Base-by-base conservation (phyloP, 2,888 invertebrate genomes). In the Idaea aversata region DNA sequence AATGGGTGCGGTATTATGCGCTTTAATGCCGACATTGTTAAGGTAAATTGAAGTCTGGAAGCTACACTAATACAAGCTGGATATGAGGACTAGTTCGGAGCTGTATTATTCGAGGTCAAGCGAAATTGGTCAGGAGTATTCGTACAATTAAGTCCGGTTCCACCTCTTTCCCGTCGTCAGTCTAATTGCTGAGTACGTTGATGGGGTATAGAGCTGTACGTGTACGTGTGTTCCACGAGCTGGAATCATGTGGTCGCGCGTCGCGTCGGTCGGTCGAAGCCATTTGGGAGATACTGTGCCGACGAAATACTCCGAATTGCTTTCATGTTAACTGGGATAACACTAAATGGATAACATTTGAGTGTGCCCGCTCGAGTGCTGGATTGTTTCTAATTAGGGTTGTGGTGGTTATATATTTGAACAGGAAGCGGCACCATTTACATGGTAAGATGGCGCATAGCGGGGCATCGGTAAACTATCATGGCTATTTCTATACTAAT, bases 41-140 rank as follows among this genome's bases (percentile, higher is more conserved):
- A 47, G 47, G 47, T 47, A 47, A 47, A 47, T 47, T 47, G 47
- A 47, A 47, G 47, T 47, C 47, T 47, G 47, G 47, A 47, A 47
- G 47, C 47, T 10, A 47, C 47, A 47, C 47, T 47, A 47, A 47
- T 47, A 47, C 47, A 10, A 10, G 47, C 47, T 47, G 47, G 47
- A 47, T 47, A 47, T 47, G 47, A 13, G 13, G 47, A 47, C 4
- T 47, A 47, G 47, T 47, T 47, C 47, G 7, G 5, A 5, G 47
- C 47, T 47, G 7, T 47, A 47, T 47, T 47, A 47, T 47, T 47
- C 47, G 47, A 13, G 47, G 47, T 47, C 47, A 47, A 10, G 47
- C 47, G 47, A 10, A 47, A 47, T 47, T 47, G 47, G 47, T 47
- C 47, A 47, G 47, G 47, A 47, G 47, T 7, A 47, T 7, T 4